Conservation (phyloP, 30 jellyfish, hydroid and myxozoan species). For the Hydractinia symbiolongicarpus region DNA sequence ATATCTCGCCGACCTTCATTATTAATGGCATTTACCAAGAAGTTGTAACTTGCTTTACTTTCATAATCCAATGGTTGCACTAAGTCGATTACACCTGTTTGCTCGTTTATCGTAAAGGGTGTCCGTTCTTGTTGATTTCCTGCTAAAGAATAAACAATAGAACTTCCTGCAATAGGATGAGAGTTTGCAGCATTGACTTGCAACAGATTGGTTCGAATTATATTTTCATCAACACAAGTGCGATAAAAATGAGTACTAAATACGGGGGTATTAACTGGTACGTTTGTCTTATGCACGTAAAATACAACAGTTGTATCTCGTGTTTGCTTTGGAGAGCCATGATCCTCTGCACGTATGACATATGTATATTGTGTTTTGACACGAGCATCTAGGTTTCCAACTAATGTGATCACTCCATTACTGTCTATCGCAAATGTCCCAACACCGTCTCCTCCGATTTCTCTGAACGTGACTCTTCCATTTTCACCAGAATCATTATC, state of each 20-base stretch:
- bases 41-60: slow-evolving; percentile 33
- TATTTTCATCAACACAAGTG: slow-evolving; percentile 44
- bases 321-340: slow-evolving; percentile 39
- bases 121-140: slow-evolving; percentile 36
- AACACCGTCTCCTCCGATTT: slow-evolving; percentile 45
- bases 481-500: slow-evolving; percentile 53
- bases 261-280: slow-evolving; percentile 25
- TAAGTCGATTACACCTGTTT: slow-evolving; percentile 42
- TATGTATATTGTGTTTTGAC: slow-evolving; percentile 2
- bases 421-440: slow-evolving; percentile 27
- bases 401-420: slow-evolving; percentile 36
- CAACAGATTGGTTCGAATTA: background rate
- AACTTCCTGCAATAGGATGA: slow-evolving; percentile 30
- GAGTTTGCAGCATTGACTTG: slow-evolving; percentile 45
- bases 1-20: slow-evolving; percentile 35
- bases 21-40: slow-evolving; percentile 43
- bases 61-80: slow-evolving; percentile 53
- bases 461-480: slow-evolving; percentile 22
- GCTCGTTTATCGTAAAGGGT: slow-evolving; percentile 32
- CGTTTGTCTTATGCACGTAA: slow-evolving; percentile 26
- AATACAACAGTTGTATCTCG: slow-evolving; percentile 12
- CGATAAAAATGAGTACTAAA: slow-evolving; percentile 21
- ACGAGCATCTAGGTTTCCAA: slow-evolving; percentile 26
- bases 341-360: slow-evolving; percentile 26
- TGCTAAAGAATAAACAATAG: slow-evolving; percentile 6